A percentile compares a stretch with the other conserved stretches of the same genome.
Evolutionary conservation across 2,113 vertebrate species (phyloP).

Genomic region (Sinosuthora webbiana): DNA sequence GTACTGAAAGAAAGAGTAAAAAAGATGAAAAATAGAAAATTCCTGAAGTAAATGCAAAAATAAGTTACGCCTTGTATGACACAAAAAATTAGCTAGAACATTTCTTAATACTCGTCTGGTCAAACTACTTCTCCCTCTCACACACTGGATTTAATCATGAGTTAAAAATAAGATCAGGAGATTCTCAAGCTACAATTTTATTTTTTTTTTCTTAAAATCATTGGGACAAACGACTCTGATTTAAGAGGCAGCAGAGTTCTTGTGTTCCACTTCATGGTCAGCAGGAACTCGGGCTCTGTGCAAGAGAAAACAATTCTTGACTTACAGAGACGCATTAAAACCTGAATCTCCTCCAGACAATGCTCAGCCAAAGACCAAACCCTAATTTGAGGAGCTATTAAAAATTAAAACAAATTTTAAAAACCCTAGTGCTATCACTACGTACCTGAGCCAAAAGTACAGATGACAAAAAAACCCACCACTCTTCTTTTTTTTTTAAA

Average conservation of each 20-base stretch:
- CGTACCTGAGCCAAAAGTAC: not conserved
- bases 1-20: not conserved
- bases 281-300: not conserved
- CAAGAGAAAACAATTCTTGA: not conserved
- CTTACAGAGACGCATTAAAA: not conserved
- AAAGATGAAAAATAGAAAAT: not conserved
- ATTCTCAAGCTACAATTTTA: not conserved
- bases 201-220: not conserved
- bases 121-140: not conserved
- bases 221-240: fast-evolving
- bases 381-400: not conserved
- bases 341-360: not conserved
- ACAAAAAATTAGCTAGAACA: not conserved
- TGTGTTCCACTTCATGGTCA: not conserved
- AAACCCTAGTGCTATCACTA: not conserved
- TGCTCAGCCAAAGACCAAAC: not conserved
- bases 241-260: not conserved
- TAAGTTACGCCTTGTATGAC: not conserved
- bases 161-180: not conserved
- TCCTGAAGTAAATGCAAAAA: not conserved
- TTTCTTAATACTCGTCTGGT: not conserved
- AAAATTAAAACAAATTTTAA: not conserved
- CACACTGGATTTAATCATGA: not conserved
- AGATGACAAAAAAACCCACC: not conserved
- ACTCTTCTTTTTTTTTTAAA: not conserved